Base-by-base conservation (phyloP, 1,140 invertebrate genomes). In the Oryctes rhinoceros region DNA sequence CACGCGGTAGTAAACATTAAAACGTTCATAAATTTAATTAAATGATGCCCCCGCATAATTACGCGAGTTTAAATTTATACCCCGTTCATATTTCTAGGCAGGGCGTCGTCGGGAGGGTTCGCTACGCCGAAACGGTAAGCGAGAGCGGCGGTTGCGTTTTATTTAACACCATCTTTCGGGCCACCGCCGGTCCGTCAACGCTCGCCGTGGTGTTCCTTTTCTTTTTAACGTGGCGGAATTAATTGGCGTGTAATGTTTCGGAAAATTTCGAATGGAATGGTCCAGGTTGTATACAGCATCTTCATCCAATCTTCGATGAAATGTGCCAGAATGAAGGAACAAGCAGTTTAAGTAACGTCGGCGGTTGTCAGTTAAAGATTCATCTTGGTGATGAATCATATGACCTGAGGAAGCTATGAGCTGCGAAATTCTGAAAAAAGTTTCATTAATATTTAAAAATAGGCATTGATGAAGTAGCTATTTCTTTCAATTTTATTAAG, bases 11-110 rank as follows among this genome's bases (percentile, higher is more conserved):
- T 59, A 18, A 6, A 18, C 53, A 59, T 59, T 59, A 59, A 59
- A 59, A 59, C 53, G 53, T 59, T 59, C 53, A 59, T 59, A 59
- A 59, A 59, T 59, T 59, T 59, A 59, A 59, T 59, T 59, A 59
- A 59, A 59, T 59, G 53, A 59, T n/a, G 53, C 53, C 53, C 15
- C 53, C 18, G 53, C 53, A 59, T 59, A 59, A 59, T 59, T 59
- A 59, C 53, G 53, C 15, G 53, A 59, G 53, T 59, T 59, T 59
- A 59, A 59, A 59, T 59, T 59, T 59, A 59, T 59, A 18, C 18
- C 53, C 39, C 53, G 53, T 18, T 59, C 53, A 59, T 59, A 59
- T 59, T 59, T 59, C 53, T 6, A 59, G 4, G 53, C 15, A n/a
- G n/a, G 15, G 53, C 53, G 53, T 59, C 13, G 18, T 15, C 15